Percentiles rank a stretch among this genome's conserved stretches.
phyloP scores from a whole-genome alignment of 2,113 vertebrate genomes.

The Pipa parva region DNA sequence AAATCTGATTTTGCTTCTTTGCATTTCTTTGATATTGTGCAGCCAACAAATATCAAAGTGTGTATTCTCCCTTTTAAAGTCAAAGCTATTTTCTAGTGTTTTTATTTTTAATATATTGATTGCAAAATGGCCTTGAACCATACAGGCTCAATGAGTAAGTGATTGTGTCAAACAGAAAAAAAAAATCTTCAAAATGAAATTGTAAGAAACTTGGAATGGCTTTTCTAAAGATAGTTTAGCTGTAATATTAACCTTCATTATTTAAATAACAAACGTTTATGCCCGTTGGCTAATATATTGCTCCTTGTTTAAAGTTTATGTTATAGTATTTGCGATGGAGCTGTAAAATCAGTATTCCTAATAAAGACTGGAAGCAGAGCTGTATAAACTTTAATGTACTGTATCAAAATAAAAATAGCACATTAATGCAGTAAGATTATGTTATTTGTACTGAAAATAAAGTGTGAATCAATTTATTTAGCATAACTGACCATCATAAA shows the following conservation, averaged over 20 bases:
- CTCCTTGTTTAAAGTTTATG: neutral
- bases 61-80: neutral
- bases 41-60: neutral
- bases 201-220: constrained; percentile 3
- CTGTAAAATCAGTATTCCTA: neutral
- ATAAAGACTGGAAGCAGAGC: neutral
- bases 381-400: neutral
- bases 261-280: constrained; percentile 4
- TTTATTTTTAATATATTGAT: constrained; percentile 32
- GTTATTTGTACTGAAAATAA: too few species aligned
- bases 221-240: neutral
- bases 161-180: constrained; percentile 14
- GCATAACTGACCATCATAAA: too few species aligned
- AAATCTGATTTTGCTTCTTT: neutral
- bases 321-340: neutral
- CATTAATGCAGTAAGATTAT: neutral
- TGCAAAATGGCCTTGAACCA: constrained; percentile 19
- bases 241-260: constrained; percentile 1
- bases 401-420: neutral
- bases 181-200: neutral
- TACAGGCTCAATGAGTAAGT: constrained; percentile 16
- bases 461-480: too few species aligned
- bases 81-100: neutral
- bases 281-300: neutral
- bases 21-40: neutral